Base-by-base conservation (phyloP, 2,888 invertebrate species). In the Pharmacophagus antenor region DNA sequence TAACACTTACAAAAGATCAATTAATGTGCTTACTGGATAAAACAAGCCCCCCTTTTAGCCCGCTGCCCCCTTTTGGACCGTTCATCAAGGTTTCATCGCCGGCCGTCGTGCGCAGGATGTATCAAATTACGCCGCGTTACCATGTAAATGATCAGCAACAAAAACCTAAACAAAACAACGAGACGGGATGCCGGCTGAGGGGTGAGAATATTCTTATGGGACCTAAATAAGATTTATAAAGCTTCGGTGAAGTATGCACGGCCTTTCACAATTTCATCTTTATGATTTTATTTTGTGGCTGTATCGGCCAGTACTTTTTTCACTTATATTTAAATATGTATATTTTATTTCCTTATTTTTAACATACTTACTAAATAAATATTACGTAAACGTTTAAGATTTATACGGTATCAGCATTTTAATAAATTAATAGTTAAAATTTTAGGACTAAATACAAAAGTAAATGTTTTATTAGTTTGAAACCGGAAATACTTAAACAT, bases 151-250 rank as follows among this genome's bases (percentile, higher is more conserved):
- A 90, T 88, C 88, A 78, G 77, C 68, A 73, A 82, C 77, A 83
- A 85, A 81, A 85, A 83, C 74, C 65, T 62, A 63, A n/a, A 77
- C 77, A 77, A 82, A 81, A 80, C 75, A 73, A 79, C 74, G 69
- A 77, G 67, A 69, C 72, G 64, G 37, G 63, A 50, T 52, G 68
- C 64, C 66, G 61, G 64, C 62, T 63, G 72, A 73, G 78, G 87
- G 86, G 88, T 88, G 88, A 85, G 88, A 88, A 85, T 81, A 80
- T 82, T 84, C 84, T 81, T 82, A 82, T 80, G 73, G 71, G 77
- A 81, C 70, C 72, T 73, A 77, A 78, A 80, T 79, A 74, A 81
- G 84, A 85, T 80, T 88, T 88, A 78, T 89, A 88, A 77, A 88
- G 88, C 88, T 89, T 88, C 88, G 70, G 69, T 65, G 65, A 82